Evolutionary conservation across 2,113 vertebrate species (phyloP).

Genomic region (Pantherophis guttatus): DNA sequence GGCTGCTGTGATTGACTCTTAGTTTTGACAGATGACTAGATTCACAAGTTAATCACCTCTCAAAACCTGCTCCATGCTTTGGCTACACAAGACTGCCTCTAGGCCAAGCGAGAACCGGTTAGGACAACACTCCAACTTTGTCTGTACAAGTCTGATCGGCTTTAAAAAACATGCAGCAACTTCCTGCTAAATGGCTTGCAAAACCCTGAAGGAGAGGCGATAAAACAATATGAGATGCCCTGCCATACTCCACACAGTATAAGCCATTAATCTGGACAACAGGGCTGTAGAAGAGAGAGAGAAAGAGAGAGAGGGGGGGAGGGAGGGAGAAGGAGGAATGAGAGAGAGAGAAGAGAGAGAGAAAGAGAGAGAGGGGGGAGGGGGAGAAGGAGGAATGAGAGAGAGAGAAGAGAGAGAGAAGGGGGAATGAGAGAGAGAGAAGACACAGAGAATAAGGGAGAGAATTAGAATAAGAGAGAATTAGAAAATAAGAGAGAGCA

Average conservation of each 20-base stretch:
- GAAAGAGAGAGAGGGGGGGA: neutral
- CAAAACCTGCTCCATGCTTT: neutral
- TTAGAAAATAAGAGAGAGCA: too few relatives aligned
- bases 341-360: too few relatives aligned
- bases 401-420: neutral
- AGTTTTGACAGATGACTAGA: neutral
- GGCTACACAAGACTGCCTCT: neutral
- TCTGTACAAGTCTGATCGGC: neutral
- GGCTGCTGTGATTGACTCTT: neutral
- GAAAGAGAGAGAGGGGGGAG: neutral
- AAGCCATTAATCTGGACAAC: neutral
- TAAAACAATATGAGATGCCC: neutral
- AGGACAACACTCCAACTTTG: neutral
- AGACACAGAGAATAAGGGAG: too few relatives aligned
- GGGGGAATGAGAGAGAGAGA: neutral
- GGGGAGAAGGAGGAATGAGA: neutral
- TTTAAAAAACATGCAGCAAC: neutral
- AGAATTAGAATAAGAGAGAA: too few relatives aligned
- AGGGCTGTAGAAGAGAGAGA: neutral
- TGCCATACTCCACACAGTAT: neutral
- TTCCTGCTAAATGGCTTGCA: neutral
- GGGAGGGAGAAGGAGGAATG: neutral
- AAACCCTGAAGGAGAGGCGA: neutral
- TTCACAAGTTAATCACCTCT: neutral
- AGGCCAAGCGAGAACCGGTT: neutral